Conservation (phyloP, 53 echinoderm and acorn worm genomes). For the Zoroaster sp. region DNA sequence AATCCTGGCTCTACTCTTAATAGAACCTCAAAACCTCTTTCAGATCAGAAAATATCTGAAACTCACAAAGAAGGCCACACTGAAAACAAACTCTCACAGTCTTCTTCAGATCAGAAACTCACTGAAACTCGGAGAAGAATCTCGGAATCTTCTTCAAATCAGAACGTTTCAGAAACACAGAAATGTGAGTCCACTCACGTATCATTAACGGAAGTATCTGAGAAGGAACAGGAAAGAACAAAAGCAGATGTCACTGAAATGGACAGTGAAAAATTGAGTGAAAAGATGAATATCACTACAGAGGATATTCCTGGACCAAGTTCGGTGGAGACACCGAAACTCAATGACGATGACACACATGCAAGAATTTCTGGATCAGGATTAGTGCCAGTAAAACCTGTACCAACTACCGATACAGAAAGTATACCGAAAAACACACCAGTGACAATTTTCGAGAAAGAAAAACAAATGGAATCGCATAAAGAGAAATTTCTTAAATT, state of each 20-base stretch:
- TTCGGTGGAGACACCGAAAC: not conserved
- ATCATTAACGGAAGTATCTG: not conserved
- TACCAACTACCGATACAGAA: not conserved
- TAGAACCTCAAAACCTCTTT: not conserved
- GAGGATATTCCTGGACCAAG: not conserved
- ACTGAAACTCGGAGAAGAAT: not conserved
- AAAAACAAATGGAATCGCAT: not conserved
- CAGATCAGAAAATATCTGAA: not conserved
- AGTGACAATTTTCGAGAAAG: not conserved
- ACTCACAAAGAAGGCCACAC: not conserved
- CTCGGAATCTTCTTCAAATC: not conserved
- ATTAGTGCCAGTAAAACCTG: not conserved
- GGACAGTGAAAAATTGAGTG: not conserved
- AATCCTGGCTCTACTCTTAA: not conserved
- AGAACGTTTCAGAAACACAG: not conserved
- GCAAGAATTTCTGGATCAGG: not conserved
- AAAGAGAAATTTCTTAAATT: not conserved
- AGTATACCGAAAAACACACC: not conserved
- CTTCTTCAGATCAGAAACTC: not conserved
- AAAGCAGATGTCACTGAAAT: not conserved
- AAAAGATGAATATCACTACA: not conserved
- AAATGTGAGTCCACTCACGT: not conserved
- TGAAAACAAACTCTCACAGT: not conserved
- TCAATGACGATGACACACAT: not conserved
- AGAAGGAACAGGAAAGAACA: not conserved